Conservation (phyloP, 2,113 vertebrate genomes). For the Cacatua alba region DNA sequence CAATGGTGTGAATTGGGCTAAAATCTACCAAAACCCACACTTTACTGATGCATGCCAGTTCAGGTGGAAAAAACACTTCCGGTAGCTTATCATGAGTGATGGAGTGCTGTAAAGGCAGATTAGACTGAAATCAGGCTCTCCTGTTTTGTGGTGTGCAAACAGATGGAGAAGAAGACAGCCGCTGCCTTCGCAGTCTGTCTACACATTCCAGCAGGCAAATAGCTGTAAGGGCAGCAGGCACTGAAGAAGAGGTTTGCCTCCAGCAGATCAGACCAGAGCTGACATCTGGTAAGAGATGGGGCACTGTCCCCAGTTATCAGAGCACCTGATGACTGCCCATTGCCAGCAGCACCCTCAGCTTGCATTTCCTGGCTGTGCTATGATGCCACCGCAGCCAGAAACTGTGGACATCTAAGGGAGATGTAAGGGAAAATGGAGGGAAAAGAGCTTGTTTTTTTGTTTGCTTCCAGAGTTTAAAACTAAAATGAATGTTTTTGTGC, state of each 20-base stretch:
- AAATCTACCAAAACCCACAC: neutral
- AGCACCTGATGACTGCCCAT: neutral
- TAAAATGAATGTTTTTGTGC: neutral
- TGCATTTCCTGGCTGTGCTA: neutral
- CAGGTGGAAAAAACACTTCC: neutral
- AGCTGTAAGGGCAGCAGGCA: neutral
- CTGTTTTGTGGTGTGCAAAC: neutral
- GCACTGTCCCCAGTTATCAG: rapidly evolving
- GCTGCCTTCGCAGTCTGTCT: neutral
- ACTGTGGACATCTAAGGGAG: neutral
- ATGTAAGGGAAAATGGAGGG: neutral
- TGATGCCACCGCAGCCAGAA: rapidly evolving
- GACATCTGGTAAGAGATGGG: neutral
- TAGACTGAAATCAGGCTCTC: neutral
- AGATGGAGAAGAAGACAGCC: neutral
- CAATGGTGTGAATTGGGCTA: neutral
- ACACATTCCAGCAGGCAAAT: neutral
- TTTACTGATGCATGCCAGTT: neutral
- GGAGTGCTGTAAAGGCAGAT: neutral
- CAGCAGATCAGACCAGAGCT: neutral
- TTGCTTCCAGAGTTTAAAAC: neutral
- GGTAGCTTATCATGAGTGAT: neutral
- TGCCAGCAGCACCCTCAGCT: rapidly evolving
- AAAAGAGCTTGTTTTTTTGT: neutral
- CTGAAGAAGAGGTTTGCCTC: neutral